A percentile compares a stretch with the other conserved stretches of the same genome.
phyloP scores from a whole-genome alignment of 92 coral and sea anemone species.

The Porites cylindrica region DNA sequence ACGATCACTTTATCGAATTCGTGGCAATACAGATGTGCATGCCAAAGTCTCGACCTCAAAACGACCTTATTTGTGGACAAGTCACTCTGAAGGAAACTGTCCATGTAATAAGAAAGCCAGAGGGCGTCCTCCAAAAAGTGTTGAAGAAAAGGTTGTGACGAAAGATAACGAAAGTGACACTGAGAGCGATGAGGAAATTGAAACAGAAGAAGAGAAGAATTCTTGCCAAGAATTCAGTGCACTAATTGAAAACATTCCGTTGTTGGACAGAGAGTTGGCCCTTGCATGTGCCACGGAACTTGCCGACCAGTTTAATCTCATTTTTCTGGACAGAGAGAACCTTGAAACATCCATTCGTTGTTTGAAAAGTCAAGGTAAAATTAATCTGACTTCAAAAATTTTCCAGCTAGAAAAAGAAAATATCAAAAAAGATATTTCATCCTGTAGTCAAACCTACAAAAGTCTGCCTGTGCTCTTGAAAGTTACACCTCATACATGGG shows the following conservation, averaged over 20 bases:
- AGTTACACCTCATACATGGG: not conserved
- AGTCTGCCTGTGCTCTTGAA: not conserved
- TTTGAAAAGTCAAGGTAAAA: not conserved
- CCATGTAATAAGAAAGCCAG: constrained; percentile 22
- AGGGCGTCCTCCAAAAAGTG: not conserved
- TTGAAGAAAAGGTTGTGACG: not conserved
- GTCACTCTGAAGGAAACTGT: constrained; percentile 15
- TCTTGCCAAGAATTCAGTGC: constrained; percentile 16
- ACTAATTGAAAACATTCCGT: constrained; percentile 12
- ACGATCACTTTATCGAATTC: constrained; percentile 17
- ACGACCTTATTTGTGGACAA: constrained; percentile 26
- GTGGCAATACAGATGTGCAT: not conserved
- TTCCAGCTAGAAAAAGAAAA: not conserved
- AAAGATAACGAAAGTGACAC: constrained; percentile 7
- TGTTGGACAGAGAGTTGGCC: constrained; percentile 23
- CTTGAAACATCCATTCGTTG: not conserved
- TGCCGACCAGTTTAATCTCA: not conserved
- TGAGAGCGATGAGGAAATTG: constrained; percentile 2
- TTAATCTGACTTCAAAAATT: not conserved
- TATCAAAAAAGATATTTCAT: not conserved
- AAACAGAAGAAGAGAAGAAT: constrained; percentile 8
- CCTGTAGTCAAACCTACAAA: constrained; percentile 11
- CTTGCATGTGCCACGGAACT: constrained; percentile 9
- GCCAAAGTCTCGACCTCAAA: constrained; percentile 14
- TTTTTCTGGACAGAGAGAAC: constrained; percentile 5